Evolutionary conservation across 2,113 vertebrate species (phyloP).

Genomic region (Tragulus kanchil): DNA sequence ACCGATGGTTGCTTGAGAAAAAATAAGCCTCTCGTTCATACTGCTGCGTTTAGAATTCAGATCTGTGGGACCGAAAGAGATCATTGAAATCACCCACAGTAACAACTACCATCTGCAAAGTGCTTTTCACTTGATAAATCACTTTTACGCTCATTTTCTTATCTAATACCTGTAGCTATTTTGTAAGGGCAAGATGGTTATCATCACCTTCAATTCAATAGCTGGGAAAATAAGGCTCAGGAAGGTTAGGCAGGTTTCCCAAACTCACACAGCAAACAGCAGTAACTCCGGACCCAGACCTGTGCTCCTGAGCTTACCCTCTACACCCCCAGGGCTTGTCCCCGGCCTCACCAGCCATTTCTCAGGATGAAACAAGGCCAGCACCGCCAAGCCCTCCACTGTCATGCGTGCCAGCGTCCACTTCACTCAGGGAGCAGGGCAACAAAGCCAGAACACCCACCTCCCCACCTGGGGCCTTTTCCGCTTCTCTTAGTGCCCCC

Average conservation of each 20-base stretch:
- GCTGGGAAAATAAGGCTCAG: background rate
- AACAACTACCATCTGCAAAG: conserved; percentile 39
- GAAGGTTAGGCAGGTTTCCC: background rate
- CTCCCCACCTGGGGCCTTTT: background rate
- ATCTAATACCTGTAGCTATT: background rate
- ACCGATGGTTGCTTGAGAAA: background rate
- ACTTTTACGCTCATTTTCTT: background rate
- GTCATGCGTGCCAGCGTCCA: background rate
- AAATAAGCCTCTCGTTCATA: background rate
- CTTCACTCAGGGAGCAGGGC: fast-evolving
- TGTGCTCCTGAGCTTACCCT: background rate
- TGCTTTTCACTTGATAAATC: conserved; percentile 46
- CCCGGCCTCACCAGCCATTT: background rate
- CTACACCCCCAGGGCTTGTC: background rate
- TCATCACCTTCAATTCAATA: background rate
- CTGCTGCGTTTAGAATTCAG: background rate
- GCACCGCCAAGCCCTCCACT: too few relatives aligned
- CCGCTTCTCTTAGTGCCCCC: fast-evolving
- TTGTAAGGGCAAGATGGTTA: background rate
- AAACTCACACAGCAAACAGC: background rate
- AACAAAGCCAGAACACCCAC: background rate
- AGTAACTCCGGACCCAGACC: background rate
- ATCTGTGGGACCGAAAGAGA: conserved; percentile 18
- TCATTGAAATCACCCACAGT: background rate
- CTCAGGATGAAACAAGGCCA: background rate